Evolutionary conservation across 1,140 invertebrate genomes (phyloP).

Genomic region (Saccostrea echinata): DNA sequence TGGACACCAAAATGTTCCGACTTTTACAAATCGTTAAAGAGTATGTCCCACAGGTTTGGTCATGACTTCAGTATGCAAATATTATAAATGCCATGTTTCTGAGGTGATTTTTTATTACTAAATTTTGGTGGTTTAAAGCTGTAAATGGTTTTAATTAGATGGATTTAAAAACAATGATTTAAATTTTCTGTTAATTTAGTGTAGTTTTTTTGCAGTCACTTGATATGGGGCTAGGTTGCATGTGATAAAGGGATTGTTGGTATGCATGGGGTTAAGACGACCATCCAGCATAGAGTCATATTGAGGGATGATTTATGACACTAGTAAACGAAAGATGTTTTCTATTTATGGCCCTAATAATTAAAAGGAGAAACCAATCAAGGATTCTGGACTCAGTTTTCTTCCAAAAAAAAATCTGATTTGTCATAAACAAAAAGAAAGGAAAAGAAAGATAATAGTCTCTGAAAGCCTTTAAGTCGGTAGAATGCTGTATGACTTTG

Average conservation of each 20-base stretch:
- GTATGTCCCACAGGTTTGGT: neutral
- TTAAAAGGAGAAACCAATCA: neutral
- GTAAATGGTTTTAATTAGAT: no score
- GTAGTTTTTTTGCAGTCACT: no score
- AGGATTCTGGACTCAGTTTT: neutral
- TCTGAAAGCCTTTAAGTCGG: neutral
- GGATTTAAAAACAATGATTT: no score
- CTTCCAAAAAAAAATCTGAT: neutral
- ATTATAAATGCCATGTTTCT: neutral
- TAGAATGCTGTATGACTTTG: no score
- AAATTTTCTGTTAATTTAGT: no score
- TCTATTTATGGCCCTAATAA: neutral
- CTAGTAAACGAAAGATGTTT: neutral
- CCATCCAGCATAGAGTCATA: no score
- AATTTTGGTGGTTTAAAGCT: no score
- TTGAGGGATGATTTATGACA: neutral
- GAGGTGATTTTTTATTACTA: no score
- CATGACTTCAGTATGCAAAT: neutral
- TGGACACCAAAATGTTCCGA: neutral
- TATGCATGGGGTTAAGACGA: no score
- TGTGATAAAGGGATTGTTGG: no score
- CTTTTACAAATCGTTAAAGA: neutral
- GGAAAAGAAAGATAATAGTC: neutral
- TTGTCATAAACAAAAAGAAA: neutral
- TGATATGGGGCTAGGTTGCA: no score